Conservation (phyloP, 2,888 invertebrate genomes). For the Lithophane semibrunnea region DNA sequence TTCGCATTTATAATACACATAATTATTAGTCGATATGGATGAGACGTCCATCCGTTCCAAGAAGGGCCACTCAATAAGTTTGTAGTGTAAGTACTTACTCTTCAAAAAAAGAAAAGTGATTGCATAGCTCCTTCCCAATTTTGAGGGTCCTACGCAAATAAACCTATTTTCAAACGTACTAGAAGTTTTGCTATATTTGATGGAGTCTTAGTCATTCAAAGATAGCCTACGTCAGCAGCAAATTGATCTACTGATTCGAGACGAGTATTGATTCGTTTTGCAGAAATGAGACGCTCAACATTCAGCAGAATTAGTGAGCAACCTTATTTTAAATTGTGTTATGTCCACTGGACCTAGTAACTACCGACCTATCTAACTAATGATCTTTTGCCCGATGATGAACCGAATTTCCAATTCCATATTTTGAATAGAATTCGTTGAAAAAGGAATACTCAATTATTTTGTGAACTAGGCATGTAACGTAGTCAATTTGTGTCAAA, state of each 20-base stretch:
- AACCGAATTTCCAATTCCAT: background rate
- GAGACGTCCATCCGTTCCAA: background rate
- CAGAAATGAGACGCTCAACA: background rate
- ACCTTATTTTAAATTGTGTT: background rate
- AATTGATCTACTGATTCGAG: background rate
- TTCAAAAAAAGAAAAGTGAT: slow-evolving; percentile 27
- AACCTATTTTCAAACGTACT: slow-evolving; percentile 3
- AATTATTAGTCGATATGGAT: background rate
- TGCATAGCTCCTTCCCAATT: background rate
- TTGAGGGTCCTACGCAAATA: slow-evolving; percentile 17
- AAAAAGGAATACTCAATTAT: slow-evolving; percentile 2
- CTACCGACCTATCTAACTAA: background rate
- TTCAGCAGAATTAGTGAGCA: background rate
- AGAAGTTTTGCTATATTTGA: slow-evolving; percentile 14
- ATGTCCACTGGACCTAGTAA: background rate
- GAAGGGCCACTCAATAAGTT: slow-evolving; percentile 15
- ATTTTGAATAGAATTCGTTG: background rate
- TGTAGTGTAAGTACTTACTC: background rate
- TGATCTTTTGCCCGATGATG: background rate
- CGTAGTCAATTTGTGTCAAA: background rate
- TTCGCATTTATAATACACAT: too few relatives aligned
- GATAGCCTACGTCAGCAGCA: background rate
- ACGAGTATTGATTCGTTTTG: background rate
- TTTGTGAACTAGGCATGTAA: background rate
- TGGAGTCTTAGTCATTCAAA: background rate